A percentile compares a stretch with the other conserved stretches of the same genome.
Conservation (phyloP, 2,888 invertebrate species). For the Acanthosepion pharaonis region DNA sequence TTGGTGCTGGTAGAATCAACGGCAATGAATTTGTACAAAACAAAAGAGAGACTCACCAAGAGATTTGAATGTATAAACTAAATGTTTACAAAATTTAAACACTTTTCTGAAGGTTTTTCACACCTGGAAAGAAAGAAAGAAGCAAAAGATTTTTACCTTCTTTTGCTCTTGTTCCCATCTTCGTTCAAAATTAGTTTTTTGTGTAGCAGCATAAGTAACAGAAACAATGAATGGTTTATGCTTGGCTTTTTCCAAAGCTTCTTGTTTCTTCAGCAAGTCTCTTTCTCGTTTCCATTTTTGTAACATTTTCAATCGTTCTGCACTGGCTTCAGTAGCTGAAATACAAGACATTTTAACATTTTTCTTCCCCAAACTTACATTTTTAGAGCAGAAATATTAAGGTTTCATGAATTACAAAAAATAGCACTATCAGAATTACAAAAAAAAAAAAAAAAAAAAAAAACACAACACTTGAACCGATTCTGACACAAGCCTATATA, state of each 20-base stretch:
- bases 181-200: not conserved
- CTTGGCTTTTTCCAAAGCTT: conserved; percentile 54
- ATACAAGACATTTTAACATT: not conserved
- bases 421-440: too few species aligned
- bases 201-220: too few species aligned
- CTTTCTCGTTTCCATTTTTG: conserved; percentile 64
- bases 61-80: too few species aligned
- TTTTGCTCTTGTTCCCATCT: conserved; percentile 2
- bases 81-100: not conserved
- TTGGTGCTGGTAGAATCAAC: too few species aligned
- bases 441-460: too few species aligned
- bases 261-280: conserved; percentile 58
- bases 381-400: not conserved
- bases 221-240: conserved; percentile 50
- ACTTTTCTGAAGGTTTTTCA: not conserved
- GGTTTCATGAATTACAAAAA: not conserved
- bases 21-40: too few species aligned
- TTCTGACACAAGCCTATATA: too few species aligned
- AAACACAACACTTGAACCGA: too few species aligned
- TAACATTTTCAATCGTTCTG: conserved; percentile 54
- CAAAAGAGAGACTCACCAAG: too few species aligned
- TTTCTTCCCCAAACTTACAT: too few species aligned
- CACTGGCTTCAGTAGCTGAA: not conserved
- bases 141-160: not conserved
- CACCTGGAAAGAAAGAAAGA: not conserved